Base-by-base conservation (phyloP, 2,113 vertebrate genomes). In the Corydoras maculifer region DNA sequence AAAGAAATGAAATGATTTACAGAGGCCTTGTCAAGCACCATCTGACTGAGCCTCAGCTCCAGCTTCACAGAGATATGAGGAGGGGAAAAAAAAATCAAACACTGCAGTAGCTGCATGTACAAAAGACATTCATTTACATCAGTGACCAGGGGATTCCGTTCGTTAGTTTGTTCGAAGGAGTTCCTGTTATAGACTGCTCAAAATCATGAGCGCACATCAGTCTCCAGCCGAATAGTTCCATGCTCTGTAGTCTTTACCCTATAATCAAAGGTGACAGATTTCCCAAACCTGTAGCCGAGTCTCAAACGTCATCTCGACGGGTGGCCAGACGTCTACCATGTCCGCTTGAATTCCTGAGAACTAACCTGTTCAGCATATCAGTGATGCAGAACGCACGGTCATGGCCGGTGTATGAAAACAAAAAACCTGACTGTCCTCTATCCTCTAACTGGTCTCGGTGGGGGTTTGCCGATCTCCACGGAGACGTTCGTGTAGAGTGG, bases 401-500 rank as follows among this genome's bases (percentile, higher is more conserved):
- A 55, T 32, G 51, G 18, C 11, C 54, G 55, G 61, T 69, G 10
- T 60, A 25, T 62, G 10, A 12, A n/a, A 57, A 12, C 53, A 10
- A 55, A n/a, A 57, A 49, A 61, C 29, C 43, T 31, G 59, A n/a
- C 35, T 31, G 5, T 25, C 14, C 30, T 62, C 85, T 92, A 97
- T 75, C 95, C 94, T 69, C 91, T 90, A 61, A 91, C 79, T 18
- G 92, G 91, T 83, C 95, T 91, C 0, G 92, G 92, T 0, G 94
- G 93, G 0, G 97, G 92, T 76, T 90, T 91, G 75, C 95, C 97
- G 0, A 98, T 97, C 85, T 98, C 95, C 88, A 98, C 97, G 0
- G 97, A 97, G 89, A 98, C 91, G 76, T 99, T 95, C 72, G 94
- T 98, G 87, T 97, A 98, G 78, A 98, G 91, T 0, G 94, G 91